Percentiles rank a stretch among this genome's conserved stretches.
These are phyloP conservation scores for Dromococcyx pavoninus DNA, from an alignment of 2,797 vertebrate genomes.

Conservation along the genomic window DNA sequence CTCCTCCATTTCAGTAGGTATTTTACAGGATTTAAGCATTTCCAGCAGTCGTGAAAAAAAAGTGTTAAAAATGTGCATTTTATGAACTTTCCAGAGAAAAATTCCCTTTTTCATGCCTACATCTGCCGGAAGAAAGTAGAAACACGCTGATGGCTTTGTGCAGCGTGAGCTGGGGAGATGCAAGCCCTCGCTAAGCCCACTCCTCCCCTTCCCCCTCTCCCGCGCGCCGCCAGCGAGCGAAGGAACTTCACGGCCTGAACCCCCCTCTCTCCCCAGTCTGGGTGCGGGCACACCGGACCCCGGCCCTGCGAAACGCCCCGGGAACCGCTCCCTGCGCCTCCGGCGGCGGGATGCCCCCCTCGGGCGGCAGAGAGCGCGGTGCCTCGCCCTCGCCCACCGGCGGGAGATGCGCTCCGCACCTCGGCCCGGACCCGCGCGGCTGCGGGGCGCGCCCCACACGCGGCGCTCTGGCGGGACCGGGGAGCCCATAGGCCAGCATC, in stretches of 20 bases:
- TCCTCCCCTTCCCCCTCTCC: neutral
- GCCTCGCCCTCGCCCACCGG: neutral
- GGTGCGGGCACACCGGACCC: too few relatives aligned
- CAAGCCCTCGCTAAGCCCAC: neutral
- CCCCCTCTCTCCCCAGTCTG: accelerated
- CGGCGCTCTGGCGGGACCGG: neutral
- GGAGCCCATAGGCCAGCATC: neutral
- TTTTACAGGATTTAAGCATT: neutral
- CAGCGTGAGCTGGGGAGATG: accelerated
- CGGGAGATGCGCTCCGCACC: neutral
- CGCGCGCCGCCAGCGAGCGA: neutral
- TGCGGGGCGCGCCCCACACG: neutral
- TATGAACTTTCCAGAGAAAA: neutral
- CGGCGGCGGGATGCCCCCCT: neutral
- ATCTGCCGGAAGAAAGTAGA: neutral
- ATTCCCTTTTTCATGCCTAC: neutral
- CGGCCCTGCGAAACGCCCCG: neutral
- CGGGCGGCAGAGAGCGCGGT: neutral
- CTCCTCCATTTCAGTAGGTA: accelerated
- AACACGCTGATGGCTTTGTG: neutral
- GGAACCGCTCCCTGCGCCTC: accelerated
- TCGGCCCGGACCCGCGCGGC: accelerated
- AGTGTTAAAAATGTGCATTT: neutral
- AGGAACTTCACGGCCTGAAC: neutral
- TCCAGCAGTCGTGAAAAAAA: neutral